Evolutionary conservation across 2,888 invertebrate species (phyloP).

Genomic region (Hydrotaea diabolus): DNA sequence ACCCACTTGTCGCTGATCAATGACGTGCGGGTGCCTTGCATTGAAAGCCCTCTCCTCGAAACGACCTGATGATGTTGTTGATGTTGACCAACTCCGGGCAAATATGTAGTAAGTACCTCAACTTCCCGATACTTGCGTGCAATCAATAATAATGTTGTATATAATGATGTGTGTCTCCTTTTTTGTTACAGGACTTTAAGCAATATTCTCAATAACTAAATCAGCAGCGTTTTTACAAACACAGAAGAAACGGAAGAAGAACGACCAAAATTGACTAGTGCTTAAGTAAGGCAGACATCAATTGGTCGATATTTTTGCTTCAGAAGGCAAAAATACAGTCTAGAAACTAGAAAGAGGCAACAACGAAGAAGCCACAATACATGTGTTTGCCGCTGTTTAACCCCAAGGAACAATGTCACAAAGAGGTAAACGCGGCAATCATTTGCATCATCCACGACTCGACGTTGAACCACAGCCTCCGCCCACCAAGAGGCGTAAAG

Average conservation of each 20-base stretch:
- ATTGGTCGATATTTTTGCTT: slow-evolving; percentile 48
- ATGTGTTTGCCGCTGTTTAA: slow-evolving; percentile 66
- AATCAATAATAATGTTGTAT: not conserved
- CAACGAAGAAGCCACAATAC: slow-evolving; percentile 60
- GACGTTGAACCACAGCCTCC: slow-evolving; percentile 82
- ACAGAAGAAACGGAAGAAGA: not conserved
- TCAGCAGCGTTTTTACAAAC: not conserved
- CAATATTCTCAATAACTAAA: slow-evolving; percentile 21
- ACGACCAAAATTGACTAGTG: slow-evolving; percentile 10
- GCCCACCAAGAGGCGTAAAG: slow-evolving; percentile 89
- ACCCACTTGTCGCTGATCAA: no score
- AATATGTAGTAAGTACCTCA: slow-evolving; percentile 39
- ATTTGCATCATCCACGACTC: slow-evolving; percentile 81
- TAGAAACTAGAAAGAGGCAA: slow-evolving; percentile 44
- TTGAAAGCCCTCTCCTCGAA: slow-evolving; percentile 4
- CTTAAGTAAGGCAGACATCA: slow-evolving; percentile 20
- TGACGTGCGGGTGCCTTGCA: slow-evolving; percentile 22
- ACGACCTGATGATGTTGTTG: slow-evolving; percentile 22
- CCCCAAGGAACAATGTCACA: slow-evolving; percentile 85
- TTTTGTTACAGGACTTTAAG: slow-evolving; percentile 22
- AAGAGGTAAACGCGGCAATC: slow-evolving; percentile 89
- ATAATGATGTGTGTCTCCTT: not conserved
- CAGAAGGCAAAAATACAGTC: slow-evolving; percentile 44
- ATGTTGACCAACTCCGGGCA: slow-evolving; percentile 13
- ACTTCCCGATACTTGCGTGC: not conserved